Base-by-base conservation (phyloP, 30 jellyfish, hydroid and myxozoan species). In the Aurelia aurita complex sp. Pacific region DNA sequence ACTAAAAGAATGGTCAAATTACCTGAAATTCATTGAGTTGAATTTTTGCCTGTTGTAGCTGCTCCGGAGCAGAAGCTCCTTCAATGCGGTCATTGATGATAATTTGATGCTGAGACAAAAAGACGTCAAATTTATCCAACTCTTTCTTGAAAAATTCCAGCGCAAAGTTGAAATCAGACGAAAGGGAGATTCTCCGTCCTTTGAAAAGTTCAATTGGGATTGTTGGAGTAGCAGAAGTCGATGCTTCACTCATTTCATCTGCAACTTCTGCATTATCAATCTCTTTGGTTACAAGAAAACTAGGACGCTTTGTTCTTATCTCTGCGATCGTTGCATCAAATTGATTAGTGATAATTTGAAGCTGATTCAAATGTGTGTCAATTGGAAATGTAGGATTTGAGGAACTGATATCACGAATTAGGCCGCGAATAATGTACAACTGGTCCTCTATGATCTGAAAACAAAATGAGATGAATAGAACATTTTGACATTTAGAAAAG, bases 121-220 rank as follows among this genome's bases (percentile, higher is more conserved):
- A 87, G 51, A 38, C 60, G 5, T 71, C 90, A 72, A 87, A 87
- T 8, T 50, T 67, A 9, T 78, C 85, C 76, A 87, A 68, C 59
- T 87, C 90, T 76, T 14, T 67, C 33, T 73, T 64, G 86, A 83
- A 83, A 67, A 60, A 83, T 5, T 83, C 87, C 36, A 64, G 63
- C 9, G 92, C 86, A 50, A 71, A 73, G 74, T 73, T 73, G 29
- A 71, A 42, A 18, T 79, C 77, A 1, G 77, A 79, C 33, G 88
- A 29, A 36, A 51, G 16, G 0, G 68, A 55, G 29, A 23, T 16
- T 10, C 80, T 46, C 32, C 71, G 42, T 17, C 64, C 59, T 3
- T 62, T 10, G 64, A 63, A 64, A 1, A 67, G 38, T 4, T 61
- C 88, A 23, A 11, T 14, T 17, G 79, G 80, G 4, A 32, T 43